Evolutionary conservation across 2,888 invertebrate species (phyloP).

Genomic region (Polyommatus iphigenia): DNA sequence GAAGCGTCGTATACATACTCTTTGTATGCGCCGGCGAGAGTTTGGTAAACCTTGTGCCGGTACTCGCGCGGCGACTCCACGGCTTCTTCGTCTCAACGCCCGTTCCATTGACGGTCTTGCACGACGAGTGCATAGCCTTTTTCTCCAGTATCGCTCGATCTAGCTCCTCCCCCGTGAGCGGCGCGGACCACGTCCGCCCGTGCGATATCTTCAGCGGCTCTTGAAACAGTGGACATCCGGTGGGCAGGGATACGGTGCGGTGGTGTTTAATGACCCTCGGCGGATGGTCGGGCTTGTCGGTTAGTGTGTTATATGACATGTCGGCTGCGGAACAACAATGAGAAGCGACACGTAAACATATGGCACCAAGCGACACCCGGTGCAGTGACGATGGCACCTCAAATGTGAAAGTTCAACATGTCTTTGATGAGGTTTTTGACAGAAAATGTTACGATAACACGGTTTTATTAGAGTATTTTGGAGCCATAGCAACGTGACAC

Average conservation of each 20-base stretch:
- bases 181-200: conserved; percentile 86
- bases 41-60: conserved; percentile 69
- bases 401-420: not conserved
- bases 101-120: conserved; percentile 63
- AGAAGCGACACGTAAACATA: conserved; percentile 72
- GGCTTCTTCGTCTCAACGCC: conserved; percentile 56
- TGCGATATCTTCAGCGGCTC: conserved; percentile 74
- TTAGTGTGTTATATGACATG: conserved; percentile 73
- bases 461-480: not conserved
- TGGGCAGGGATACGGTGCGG: conserved; percentile 67
- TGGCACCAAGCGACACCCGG: conserved; percentile 69
- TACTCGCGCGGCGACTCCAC: conserved; percentile 69
- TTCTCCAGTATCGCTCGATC: conserved; percentile 61
- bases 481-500: not conserved
- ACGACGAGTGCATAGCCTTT: conserved; percentile 57
- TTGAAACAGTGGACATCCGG: conserved; percentile 62
- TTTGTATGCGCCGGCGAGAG: conserved; percentile 72
- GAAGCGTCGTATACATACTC: conserved; percentile 66
- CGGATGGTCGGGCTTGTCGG: conserved; percentile 57
- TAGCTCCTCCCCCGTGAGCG: conserved; percentile 80
- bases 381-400: conserved; percentile 48
- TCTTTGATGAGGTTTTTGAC: not conserved
- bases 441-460: not conserved
- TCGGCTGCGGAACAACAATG: conserved; percentile 73
- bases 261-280: conserved; percentile 63